phyloP scores from a whole-genome alignment of 2,888 invertebrate genomes.

The Uropetala carovei region DNA sequence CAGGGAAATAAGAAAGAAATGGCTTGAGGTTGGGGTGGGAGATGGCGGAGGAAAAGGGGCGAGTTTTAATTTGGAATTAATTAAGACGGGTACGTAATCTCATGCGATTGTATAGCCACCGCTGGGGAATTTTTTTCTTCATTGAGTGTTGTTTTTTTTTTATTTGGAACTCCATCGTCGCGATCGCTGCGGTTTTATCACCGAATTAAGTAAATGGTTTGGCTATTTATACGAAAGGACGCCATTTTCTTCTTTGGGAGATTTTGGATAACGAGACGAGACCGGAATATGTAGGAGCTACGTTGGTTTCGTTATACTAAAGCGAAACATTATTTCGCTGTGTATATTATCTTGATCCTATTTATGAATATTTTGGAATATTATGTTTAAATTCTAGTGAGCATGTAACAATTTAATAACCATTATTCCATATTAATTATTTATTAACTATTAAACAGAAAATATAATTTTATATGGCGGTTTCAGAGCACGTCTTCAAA shows the following conservation, averaged over 20 bases:
- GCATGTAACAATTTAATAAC: no score
- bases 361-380: no score
- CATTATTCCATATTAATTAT: no score
- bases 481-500: no score
- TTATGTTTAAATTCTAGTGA: no score
- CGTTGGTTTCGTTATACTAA: no score
- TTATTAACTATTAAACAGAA: no score
- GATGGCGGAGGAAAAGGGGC: neutral
- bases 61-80: constrained; percentile 37
- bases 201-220: neutral
- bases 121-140: neutral
- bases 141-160: neutral
- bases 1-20: constrained; percentile 23
- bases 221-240: constrained; percentile 11
- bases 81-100: constrained; percentile 40
- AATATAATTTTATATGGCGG: no score
- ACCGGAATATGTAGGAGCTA: no score
- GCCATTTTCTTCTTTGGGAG: neutral
- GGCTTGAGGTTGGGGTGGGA: neutral
- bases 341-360: no score
- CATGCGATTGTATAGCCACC: neutral
- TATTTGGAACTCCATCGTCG: neutral
- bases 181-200: neutral
- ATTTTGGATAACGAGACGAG: neutral
- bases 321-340: no score